Evolutionary conservation across 2,797 vertebrate genomes (phyloP).

Genomic region (Eurystomus glaucurus): DNA sequence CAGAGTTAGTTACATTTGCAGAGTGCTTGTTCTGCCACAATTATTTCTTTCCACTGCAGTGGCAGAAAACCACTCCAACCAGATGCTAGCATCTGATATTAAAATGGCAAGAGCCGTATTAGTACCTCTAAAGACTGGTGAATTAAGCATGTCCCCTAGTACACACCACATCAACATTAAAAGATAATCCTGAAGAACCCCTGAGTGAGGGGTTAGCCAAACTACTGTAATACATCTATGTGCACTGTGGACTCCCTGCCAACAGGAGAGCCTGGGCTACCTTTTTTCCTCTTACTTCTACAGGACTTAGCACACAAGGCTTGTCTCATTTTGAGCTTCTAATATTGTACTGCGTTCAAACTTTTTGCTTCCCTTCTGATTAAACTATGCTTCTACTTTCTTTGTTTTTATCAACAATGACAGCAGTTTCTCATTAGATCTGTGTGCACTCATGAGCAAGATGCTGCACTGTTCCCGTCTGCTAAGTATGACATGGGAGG

Average conservation of each 20-base stretch:
- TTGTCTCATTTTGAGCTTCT: background rate
- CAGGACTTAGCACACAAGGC: background rate
- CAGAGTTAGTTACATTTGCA: background rate
- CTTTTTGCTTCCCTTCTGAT: background rate
- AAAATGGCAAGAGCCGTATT: background rate
- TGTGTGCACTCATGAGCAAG: background rate
- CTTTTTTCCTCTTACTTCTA: background rate
- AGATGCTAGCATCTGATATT: background rate
- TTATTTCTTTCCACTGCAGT: background rate
- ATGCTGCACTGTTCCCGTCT: background rate
- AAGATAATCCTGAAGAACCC: background rate
- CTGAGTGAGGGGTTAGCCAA: background rate
- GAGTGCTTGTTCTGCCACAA: background rate
- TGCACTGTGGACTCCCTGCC: background rate
- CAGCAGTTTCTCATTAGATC: background rate
- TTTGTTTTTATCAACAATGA: background rate
- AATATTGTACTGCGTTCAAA: background rate
- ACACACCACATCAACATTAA: background rate
- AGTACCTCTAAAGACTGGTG: background rate
- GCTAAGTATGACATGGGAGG: background rate
- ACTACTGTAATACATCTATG: background rate
- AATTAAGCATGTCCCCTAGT: background rate
- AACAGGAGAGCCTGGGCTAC: background rate
- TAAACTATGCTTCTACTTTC: background rate
- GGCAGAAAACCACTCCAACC: background rate